A percentile compares a stretch with the other conserved stretches of the same genome.
Conservation (phyloP, 2,113 vertebrate genomes). For the Pantherophis guttatus region DNA sequence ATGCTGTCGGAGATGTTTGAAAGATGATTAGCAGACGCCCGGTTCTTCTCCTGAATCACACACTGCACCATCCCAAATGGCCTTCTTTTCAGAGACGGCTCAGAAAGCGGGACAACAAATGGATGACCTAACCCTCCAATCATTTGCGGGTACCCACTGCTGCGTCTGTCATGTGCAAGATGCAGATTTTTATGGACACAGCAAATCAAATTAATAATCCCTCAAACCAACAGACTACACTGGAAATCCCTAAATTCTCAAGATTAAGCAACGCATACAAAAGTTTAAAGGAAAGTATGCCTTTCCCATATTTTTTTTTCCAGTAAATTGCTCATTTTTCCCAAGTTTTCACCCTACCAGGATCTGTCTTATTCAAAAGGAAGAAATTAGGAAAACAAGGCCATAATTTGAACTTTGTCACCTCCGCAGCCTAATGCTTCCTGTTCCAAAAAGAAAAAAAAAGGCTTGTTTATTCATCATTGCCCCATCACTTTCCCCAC, state of each 20-base stretch:
- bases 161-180: neutral
- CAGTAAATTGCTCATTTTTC: neutral
- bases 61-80: neutral
- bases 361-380: neutral
- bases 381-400: too few species aligned
- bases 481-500: neutral
- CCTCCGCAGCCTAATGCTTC: neutral
- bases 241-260: neutral
- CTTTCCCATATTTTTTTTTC: neutral
- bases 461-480: neutral
- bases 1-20: conserved; percentile 39
- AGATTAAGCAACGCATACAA: neutral
- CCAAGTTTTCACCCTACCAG: neutral
- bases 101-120: conserved; percentile 29
- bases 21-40: conserved; percentile 11
- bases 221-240: neutral
- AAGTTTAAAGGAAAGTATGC: neutral
- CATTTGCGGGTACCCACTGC: fast-evolving
- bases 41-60: conserved; percentile 43
- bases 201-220: neutral
- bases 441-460: neutral
- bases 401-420: neutral
- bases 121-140: conserved; percentile 4
- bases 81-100: conserved; percentile 19
- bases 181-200: neutral